phyloP scores from a whole-genome alignment of 1,140 invertebrate genomes.

The Teleogryllus occipitalis region DNA sequence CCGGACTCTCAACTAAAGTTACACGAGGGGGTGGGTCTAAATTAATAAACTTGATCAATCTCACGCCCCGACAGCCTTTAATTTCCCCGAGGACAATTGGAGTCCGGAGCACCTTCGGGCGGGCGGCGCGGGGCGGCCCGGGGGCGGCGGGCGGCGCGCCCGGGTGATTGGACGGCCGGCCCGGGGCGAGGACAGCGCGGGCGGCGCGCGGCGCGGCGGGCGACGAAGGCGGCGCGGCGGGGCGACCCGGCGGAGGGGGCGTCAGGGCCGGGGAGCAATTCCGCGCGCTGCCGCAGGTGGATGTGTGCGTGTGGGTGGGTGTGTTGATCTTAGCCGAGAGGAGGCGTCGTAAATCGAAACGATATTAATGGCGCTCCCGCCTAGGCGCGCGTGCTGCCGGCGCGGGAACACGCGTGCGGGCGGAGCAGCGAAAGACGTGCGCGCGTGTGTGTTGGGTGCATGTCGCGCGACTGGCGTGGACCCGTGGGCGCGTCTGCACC shows the following conservation, averaged over 20 bases:
- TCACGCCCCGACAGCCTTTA: not conserved
- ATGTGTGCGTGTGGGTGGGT: too few species aligned
- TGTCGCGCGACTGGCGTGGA: not conserved
- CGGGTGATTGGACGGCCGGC: not conserved
- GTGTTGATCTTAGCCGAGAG: not conserved
- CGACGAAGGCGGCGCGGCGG: not conserved
- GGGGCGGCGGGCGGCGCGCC: too few species aligned
- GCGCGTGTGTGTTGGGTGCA: too few species aligned
- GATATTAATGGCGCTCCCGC: not conserved
- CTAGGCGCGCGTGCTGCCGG: not conserved
- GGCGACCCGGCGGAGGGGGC: not conserved
- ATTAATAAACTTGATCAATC: not conserved
- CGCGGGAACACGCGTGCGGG: too few species aligned
- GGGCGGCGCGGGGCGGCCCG: too few species aligned
- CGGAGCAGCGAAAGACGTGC: too few species aligned
- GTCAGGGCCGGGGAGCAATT: not conserved
- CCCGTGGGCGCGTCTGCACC: not conserved
- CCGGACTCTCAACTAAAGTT: constrained; percentile 1
- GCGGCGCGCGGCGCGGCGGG: too few species aligned
- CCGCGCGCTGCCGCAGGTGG: too few species aligned
- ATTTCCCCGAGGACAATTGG: constrained; percentile 3
- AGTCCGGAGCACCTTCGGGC: not conserved
- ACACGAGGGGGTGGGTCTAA: not conserved
- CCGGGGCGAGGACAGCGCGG: constrained; percentile 1
- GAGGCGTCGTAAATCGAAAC: not conserved